These are phyloP conservation scores for Hydrozoanthus tunicans DNA, from an alignment of 64 coral and sea anemone genomes.

Conservation along the genomic window DNA sequence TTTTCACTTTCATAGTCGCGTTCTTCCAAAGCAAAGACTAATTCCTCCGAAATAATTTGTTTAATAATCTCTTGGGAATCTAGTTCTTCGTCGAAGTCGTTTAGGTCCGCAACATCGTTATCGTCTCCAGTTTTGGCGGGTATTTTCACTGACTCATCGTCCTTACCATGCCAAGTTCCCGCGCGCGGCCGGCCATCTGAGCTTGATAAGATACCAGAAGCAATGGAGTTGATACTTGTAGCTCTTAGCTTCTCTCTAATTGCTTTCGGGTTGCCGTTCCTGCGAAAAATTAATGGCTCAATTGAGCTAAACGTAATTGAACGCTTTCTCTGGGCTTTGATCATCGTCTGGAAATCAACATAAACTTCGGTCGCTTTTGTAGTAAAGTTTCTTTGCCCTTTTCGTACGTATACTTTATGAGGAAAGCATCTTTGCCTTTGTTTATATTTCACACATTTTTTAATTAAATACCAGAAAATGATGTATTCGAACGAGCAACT, in stretches of 20 bases:
- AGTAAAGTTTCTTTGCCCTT: neutral
- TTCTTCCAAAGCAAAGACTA: conserved; percentile 49
- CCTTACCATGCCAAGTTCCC: conserved; percentile 74
- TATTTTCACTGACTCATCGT: conserved; percentile 20
- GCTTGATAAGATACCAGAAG: conserved; percentile 25
- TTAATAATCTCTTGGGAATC: conserved; percentile 64
- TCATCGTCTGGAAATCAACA: neutral
- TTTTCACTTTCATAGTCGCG: conserved; percentile 65
- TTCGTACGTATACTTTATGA: neutral
- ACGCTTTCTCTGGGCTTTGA: conserved; percentile 36
- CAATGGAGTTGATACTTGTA: conserved; percentile 44
- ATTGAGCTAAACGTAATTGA: conserved; percentile 37
- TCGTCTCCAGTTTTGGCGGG: conserved; percentile 1
- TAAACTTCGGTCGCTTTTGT: too few relatives aligned
- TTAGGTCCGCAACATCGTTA: conserved; percentile 66
- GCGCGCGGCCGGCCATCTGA: conserved; percentile 37
- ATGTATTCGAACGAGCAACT: neutral
- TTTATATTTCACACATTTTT: conserved; percentile 1
- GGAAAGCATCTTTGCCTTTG: neutral
- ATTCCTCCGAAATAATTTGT: conserved; percentile 78
- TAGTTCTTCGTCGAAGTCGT: conserved; percentile 61
- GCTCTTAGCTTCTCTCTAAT: conserved; percentile 7
- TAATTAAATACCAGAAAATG: neutral
- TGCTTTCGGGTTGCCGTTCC: neutral
- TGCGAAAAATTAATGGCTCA: conserved; percentile 1